A percentile compares a stretch with the other conserved stretches of the same genome.
phyloP scores from a whole-genome alignment of 2,888 invertebrate genomes.

The Ochropacha duplaris region DNA sequence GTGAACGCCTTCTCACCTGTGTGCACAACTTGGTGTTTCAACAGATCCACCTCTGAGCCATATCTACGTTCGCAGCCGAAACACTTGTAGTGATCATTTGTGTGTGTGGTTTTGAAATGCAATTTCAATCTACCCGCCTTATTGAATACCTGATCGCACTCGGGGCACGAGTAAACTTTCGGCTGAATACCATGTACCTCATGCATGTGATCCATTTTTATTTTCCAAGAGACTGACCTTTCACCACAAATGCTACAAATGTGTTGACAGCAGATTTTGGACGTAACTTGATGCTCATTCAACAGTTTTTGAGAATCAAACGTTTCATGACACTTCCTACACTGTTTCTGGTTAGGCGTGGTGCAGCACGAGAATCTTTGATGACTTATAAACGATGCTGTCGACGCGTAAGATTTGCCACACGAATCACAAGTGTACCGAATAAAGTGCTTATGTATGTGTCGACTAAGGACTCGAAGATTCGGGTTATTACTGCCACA shows the following conservation, averaged over 20 bases:
- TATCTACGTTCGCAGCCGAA: conserved; percentile 37
- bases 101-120: conserved; percentile 45
- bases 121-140: conserved; percentile 29
- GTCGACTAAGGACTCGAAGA: conserved; percentile 44
- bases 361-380: conserved; percentile 20
- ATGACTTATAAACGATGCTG: conserved; percentile 36
- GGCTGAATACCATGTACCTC: conserved; percentile 35
- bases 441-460: conserved; percentile 46
- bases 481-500: conserved; percentile 43
- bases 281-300: conserved; percentile 34
- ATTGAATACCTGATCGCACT: conserved; percentile 40
- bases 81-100: conserved; percentile 31
- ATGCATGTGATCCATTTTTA: conserved; percentile 40
- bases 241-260: conserved; percentile 40
- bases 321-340: conserved; percentile 42
- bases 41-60: conserved; percentile 27
- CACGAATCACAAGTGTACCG: conserved; percentile 51
- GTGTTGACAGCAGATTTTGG: conserved; percentile 42
- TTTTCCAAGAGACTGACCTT: conserved; percentile 40
- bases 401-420: conserved; percentile 45
- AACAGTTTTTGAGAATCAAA: conserved; percentile 39
- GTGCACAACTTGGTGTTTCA: conserved; percentile 36
- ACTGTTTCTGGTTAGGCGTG: conserved; percentile 33
- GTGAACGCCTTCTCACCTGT: conserved; percentile 42
- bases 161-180: conserved; percentile 39